Evolutionary conservation across 2,888 invertebrate genomes (phyloP).

Genomic region (Chrysomela aeneicollis): DNA sequence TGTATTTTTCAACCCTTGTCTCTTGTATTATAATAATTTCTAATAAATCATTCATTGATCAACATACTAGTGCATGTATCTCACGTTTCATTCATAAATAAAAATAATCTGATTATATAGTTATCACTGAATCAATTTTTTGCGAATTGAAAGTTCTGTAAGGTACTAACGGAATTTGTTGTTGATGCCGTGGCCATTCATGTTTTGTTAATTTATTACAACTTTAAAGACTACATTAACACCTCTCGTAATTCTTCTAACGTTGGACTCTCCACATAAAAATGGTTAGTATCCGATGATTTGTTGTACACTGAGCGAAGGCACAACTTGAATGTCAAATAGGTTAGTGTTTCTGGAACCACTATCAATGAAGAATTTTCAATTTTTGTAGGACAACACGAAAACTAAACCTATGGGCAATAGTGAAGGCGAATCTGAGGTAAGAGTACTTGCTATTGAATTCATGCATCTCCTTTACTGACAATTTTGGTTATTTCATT

Average conservation of each 20-base stretch:
- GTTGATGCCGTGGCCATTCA: conserved; percentile 59
- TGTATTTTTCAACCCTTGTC: conserved; percentile 47
- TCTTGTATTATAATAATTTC: conserved; percentile 42
- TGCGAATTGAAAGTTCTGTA: conserved; percentile 16
- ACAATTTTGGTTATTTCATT: conserved; percentile 42
- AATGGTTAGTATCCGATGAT: conserved; percentile 41
- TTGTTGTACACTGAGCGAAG: conserved; percentile 11
- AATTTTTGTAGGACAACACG: conserved; percentile 65
- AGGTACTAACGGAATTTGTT: conserved; percentile 39
- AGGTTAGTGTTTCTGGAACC: conserved; percentile 40
- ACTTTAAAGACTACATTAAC: conserved; percentile 39
- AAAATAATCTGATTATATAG: background rate
- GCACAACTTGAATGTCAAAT: conserved; percentile 38
- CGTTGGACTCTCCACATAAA: conserved; percentile 25
- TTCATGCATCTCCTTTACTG: conserved; percentile 19
- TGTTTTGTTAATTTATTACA: conserved; percentile 57
- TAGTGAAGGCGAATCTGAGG: conserved; percentile 68
- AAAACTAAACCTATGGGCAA: conserved; percentile 69
- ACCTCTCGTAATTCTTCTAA: conserved; percentile 30
- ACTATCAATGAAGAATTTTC: conserved; percentile 41
- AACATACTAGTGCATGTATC: background rate
- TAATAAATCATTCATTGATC: conserved; percentile 38
- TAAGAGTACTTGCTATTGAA: conserved; percentile 55
- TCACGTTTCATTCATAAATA: conserved; percentile 17
- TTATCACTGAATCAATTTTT: background rate